Evolutionary conservation across 92 coral and sea anemone genomes (phyloP).

Genomic region (Umimayanthus kanabou): DNA sequence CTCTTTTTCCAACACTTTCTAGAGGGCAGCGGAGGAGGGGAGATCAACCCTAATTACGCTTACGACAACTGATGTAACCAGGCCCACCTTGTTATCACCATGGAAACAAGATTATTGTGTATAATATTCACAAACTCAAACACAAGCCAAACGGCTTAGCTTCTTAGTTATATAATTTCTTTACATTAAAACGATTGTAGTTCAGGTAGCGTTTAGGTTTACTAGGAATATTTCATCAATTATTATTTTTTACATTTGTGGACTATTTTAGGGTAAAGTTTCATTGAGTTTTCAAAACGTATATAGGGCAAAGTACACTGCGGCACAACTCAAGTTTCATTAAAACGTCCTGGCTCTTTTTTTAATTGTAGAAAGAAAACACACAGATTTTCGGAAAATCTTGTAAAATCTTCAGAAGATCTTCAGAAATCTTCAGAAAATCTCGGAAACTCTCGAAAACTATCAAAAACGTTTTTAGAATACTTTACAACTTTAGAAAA

Average conservation of each 20-base stretch:
- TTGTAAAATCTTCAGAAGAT: too few species aligned
- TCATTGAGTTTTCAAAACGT: neutral
- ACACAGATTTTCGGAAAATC: neutral
- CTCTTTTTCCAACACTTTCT: neutral
- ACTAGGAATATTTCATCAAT: too few species aligned
- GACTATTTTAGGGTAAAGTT: too few species aligned
- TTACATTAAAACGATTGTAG: neutral
- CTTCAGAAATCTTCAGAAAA: too few species aligned
- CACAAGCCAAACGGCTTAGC: neutral
- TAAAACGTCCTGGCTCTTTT: too few species aligned
- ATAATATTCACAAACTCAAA: neutral
- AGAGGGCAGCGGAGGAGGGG: conserved; percentile 33
- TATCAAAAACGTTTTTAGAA: too few species aligned
- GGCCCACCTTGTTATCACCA: neutral
- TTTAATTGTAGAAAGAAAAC: too few species aligned
- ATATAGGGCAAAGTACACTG: too few species aligned
- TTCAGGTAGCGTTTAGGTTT: neutral
- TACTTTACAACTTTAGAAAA: too few species aligned
- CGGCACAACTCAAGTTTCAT: too few species aligned
- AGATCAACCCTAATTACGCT: neutral
- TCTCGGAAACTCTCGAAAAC: too few species aligned
- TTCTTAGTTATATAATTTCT: too few species aligned
- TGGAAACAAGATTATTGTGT: conserved; percentile 1
- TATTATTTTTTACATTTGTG: neutral
- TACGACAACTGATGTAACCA: conserved; percentile 15